A percentile compares a stretch with the other conserved stretches of the same genome.
phyloP scores from a whole-genome alignment of 1,140 invertebrate species.

The Pseudomyrmex flavicornis region DNA sequence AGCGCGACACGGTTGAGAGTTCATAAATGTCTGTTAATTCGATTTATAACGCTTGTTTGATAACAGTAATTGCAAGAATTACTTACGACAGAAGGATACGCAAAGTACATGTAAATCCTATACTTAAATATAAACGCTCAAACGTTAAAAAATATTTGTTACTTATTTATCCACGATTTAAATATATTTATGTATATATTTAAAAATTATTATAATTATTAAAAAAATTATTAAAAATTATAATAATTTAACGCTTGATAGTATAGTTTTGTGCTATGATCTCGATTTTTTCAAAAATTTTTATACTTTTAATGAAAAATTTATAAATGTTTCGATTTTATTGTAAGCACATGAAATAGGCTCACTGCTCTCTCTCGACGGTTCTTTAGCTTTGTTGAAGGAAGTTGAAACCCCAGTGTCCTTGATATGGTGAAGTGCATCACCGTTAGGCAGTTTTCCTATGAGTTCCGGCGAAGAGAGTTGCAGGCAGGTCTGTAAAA shows the following conservation, averaged over 20 bases:
- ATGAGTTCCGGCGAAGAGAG: conserved; percentile 83
- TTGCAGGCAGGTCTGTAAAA: conserved; percentile 83
- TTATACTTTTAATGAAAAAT: not conserved
- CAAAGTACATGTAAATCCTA: not conserved
- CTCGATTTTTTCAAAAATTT: not conserved
- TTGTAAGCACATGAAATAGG: not conserved
- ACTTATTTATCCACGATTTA: too few relatives aligned
- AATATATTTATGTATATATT: too few relatives aligned
- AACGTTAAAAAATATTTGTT: not conserved
- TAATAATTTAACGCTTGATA: too few relatives aligned
- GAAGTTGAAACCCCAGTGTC: conserved; percentile 71
- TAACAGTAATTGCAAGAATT: conserved; percentile 6
- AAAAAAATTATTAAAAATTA: too few relatives aligned
- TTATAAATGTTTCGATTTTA: not conserved
- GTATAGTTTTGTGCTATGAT: too few relatives aligned
- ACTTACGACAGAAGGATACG: not conserved
- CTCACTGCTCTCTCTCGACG: conserved; percentile 67
- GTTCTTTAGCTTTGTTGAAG: conserved; percentile 72
- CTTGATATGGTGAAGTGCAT: conserved; percentile 77
- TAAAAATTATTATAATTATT: too few relatives aligned
- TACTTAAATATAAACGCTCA: not conserved
- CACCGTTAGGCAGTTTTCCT: conserved; percentile 83
- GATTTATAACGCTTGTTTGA: conserved; percentile 22
- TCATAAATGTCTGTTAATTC: conserved; percentile 26
- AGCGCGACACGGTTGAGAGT: conserved; percentile 11